A percentile compares a stretch with the other conserved stretches of the same genome.
These are phyloP conservation scores for Ernsta delagoae DNA, from an alignment of 2,888 invertebrate species.

Conservation along the genomic window DNA sequence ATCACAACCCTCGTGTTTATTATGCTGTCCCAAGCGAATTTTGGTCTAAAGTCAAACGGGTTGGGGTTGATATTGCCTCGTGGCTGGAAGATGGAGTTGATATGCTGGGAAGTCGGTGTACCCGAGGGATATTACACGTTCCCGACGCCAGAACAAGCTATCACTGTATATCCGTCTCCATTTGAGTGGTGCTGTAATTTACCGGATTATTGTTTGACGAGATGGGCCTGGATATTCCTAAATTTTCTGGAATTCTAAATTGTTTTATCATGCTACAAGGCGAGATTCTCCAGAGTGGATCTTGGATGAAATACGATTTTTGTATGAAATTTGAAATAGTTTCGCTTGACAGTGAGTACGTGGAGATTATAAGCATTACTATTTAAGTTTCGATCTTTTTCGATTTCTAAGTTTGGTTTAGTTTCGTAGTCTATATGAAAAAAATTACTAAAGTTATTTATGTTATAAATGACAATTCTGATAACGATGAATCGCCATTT, in stretches of 20 bases:
- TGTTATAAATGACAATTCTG: too few species aligned
- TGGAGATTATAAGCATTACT: too few species aligned
- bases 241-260: constrained; percentile 10
- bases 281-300: not conserved
- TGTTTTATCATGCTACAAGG: not conserved
- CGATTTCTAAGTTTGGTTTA: too few species aligned
- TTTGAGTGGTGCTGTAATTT: constrained; percentile 45
- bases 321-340: too few species aligned
- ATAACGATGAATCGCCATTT: too few species aligned
- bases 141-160: constrained; percentile 46
- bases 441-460: too few species aligned
- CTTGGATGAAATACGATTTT: too few species aligned
- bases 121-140: constrained; percentile 49
- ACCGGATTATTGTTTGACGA: constrained; percentile 42
- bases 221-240: constrained; percentile 22
- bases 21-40: constrained; percentile 28
- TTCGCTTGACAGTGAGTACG: too few species aligned
- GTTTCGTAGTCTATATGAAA: too few species aligned
- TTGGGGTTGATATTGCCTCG: constrained; percentile 34
- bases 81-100: constrained; percentile 34
- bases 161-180: constrained; percentile 44
- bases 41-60: not conserved
- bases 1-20: constrained; percentile 48
- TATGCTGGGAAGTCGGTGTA: constrained; percentile 41
- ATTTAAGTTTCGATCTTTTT: too few species aligned